Conservation (phyloP, 2,888 invertebrate species). For the Mesoligia furuncula region DNA sequence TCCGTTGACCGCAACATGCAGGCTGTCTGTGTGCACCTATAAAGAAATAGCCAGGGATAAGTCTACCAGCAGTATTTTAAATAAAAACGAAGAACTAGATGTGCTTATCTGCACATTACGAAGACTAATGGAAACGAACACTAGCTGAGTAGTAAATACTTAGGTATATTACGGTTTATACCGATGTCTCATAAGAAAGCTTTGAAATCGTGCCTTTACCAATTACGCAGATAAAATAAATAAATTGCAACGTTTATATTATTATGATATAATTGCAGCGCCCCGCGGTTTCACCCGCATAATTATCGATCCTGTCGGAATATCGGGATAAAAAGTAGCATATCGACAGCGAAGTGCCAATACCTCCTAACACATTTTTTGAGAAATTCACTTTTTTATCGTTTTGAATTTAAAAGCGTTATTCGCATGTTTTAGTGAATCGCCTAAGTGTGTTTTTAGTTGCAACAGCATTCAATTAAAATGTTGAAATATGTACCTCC, state of each 20-base stretch:
- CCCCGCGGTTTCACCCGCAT: not conserved
- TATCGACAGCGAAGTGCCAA: no score
- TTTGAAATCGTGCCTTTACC: no score
- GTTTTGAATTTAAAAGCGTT: no score
- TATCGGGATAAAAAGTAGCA: not conserved
- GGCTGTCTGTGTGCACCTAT: not conserved
- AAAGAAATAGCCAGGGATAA: not conserved
- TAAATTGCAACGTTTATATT: not conserved
- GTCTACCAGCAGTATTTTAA: not conserved
- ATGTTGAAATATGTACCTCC: no score
- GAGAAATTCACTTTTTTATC: no score
- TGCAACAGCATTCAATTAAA: no score
- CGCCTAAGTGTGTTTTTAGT: no score
- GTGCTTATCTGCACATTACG: not conserved
- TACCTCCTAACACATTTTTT: no score
- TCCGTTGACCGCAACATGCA: conserved; percentile 10
- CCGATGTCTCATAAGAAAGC: not conserved
- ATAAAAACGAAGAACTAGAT: not conserved
- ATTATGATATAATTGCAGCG: not conserved
- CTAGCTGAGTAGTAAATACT: not conserved
- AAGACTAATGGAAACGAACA: not conserved
- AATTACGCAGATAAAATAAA: not conserved
- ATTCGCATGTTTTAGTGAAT: no score
- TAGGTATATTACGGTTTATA: not conserved
- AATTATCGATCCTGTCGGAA: not conserved